Evolutionary conservation across 2,888 invertebrate species (phyloP), one percentile per base, ranked within the genome.

Genomic region (Cantharis lateralis): DNA sequence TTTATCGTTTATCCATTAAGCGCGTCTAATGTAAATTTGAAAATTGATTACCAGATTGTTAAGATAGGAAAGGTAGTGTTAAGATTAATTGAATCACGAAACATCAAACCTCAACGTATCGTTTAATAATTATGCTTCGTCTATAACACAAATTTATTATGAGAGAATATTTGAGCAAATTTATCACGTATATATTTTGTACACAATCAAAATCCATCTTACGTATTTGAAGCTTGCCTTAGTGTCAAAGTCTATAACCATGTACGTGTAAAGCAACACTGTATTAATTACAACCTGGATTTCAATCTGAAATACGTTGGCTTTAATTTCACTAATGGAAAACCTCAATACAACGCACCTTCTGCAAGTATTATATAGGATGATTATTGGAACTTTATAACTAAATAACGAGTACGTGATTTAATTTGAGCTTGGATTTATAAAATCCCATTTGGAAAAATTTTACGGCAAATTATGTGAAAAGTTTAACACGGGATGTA

Each of bases 271-370:
- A 63, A 63, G 64, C 64, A 70, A 70, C 70, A 69, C 64, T 20
- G 62, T 70, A 70, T 74, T 74, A 74, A 74, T 74, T 74, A 74
- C 62, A 64, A 70, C 18, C 63, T 20, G 74, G 70, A 74, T 74
- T 74, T 70, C 70, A 64, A 74, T 70, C 48, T 70, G 70, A 48
- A 63, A 63, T 69, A 66, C 63, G 70, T 70, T 64, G 70, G 74
- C 20, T 74, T 74, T 70, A 74, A 74, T 74, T 74, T 74, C 70
- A 74, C 70, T 74, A 74, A 74, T 74, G 74, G 70, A 70, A 70
- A 74, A 70, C 68, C 61, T 72, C 68, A 63, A 66, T 66, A 66
- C 64, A 16, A 24, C 64, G 48, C 26, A 71, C 62, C 71, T 24
- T 71, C 16, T 1, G 15, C 11, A 28, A 20, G 18, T 13, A 70